These are phyloP conservation scores for Cephalotes varians DNA, from an alignment of 2,888 invertebrate species.

Conservation along the genomic window DNA sequence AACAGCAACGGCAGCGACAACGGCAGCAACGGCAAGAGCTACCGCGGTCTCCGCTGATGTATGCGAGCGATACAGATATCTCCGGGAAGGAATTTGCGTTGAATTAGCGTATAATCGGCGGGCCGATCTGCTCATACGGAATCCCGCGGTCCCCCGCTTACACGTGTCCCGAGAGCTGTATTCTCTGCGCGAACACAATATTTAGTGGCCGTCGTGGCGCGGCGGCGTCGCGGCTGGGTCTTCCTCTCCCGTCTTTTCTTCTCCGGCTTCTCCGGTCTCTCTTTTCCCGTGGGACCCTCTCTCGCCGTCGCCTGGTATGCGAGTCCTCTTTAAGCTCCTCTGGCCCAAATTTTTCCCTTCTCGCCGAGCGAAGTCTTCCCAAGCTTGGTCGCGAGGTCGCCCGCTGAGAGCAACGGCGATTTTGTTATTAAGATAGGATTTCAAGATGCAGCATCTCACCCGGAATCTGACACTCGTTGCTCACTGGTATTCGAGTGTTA, in stretches of 20 bases:
- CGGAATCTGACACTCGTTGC: neutral
- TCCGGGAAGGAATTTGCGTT: conserved; percentile 85
- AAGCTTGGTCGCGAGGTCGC: conserved; percentile 13
- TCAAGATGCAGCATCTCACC: conserved; percentile 27
- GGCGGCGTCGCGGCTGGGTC: conserved; percentile 50
- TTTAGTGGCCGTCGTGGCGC: conserved; percentile 81
- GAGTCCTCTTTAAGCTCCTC: conserved; percentile 63
- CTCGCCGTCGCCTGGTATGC: conserved; percentile 67
- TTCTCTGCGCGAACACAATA: conserved; percentile 85
- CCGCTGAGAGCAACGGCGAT: conserved; percentile 39
- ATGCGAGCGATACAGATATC: conserved; percentile 85
- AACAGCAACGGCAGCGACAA: conserved; percentile 40
- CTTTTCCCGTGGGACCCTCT: conserved; percentile 68
- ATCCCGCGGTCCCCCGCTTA: conserved; percentile 84
- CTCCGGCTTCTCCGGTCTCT: neutral
- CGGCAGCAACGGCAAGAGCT: conserved; percentile 64
- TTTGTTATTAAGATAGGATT: conserved; percentile 59
- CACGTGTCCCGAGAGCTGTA: conserved; percentile 85
- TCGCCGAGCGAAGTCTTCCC: conserved; percentile 1
- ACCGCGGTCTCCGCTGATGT: conserved; percentile 79
- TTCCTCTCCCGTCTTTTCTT: neutral
- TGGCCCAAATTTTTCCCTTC: conserved; percentile 65
- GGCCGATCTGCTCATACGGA: conserved; percentile 85
- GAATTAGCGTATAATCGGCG: conserved; percentile 86
- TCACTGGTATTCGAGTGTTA: conserved; percentile 23